phyloP scores from a whole-genome alignment of 1,140 invertebrate species.

The Brachionus angularis region DNA sequence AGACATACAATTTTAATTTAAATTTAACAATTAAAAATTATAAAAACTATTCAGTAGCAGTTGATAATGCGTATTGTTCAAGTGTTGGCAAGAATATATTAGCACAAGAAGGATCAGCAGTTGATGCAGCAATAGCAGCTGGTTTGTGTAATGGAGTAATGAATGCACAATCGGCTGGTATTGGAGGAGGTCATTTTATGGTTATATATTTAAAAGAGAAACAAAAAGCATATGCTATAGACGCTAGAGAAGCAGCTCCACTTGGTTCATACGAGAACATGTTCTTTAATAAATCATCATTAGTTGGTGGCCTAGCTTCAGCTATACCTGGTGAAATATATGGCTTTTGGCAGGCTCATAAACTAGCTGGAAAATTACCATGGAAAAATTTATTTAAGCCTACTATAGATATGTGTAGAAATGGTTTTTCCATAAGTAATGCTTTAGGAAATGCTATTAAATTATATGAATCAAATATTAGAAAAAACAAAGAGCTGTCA shows the following conservation, averaged over 20 bases:
- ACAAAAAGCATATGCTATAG: conserved; percentile 11
- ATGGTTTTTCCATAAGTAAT: conserved; percentile 50
- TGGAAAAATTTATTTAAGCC: conserved; percentile 77
- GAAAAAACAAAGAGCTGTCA: not conserved
- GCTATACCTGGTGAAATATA: conserved; percentile 83
- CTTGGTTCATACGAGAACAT: not conserved
- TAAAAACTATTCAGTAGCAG: conserved; percentile 20
- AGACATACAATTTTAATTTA: conserved; percentile 21
- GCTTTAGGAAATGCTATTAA: conserved; percentile 28
- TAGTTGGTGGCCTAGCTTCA: conserved; percentile 62
- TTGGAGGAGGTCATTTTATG: conserved; percentile 81
- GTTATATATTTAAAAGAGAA: conserved; percentile 65
- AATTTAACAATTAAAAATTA: conserved; percentile 9
- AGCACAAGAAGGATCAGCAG: conserved; percentile 72
- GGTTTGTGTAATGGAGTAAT: conserved; percentile 79
- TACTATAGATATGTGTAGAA: conserved; percentile 57
- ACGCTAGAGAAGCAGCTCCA: conserved; percentile 35
- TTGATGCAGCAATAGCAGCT: conserved; percentile 77
- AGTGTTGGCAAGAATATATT: conserved; percentile 62
- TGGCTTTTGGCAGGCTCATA: conserved; percentile 78
- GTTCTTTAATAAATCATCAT: conserved; percentile 10
- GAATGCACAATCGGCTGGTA: conserved; percentile 77
- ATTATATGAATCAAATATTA: not conserved
- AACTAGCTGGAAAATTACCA: conserved; percentile 63
- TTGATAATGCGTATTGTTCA: conserved; percentile 39